Percentiles rank a stretch among this genome's conserved stretches.
These are phyloP conservation scores for Thaumatotibia leucotreta DNA, from an alignment of 1,140 invertebrate genomes.

Conservation along the genomic window DNA sequence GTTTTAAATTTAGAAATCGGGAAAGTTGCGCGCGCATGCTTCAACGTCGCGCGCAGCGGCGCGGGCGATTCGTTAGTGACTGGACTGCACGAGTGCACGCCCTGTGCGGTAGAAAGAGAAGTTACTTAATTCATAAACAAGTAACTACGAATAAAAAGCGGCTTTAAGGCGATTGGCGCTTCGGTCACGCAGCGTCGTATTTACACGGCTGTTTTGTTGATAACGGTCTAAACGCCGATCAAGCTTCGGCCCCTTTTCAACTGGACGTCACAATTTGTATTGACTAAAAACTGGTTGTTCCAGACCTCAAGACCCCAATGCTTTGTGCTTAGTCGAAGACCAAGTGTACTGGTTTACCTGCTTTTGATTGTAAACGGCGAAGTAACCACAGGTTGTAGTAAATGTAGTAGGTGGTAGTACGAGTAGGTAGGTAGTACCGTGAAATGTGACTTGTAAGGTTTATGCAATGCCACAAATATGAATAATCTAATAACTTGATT, in stretches of 20 bases:
- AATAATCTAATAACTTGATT: slow-evolving; percentile 33
- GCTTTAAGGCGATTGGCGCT: background rate
- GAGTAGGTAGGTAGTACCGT: slow-evolving; percentile 36
- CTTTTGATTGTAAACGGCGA: background rate
- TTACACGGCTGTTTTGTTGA: background rate
- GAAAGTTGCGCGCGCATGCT: slow-evolving; percentile 38
- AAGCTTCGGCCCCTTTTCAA: background rate
- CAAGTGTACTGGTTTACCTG: background rate
- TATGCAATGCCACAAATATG: slow-evolving; percentile 36
- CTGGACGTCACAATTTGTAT: background rate
- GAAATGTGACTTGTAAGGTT: slow-evolving; percentile 47
- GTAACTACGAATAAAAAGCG: background rate
- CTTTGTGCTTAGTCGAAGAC: background rate
- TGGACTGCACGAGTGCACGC: slow-evolving; percentile 19
- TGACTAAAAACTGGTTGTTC: background rate
- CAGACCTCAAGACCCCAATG: background rate
- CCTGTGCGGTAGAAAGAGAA: slow-evolving; percentile 46
- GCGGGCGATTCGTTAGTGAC: slow-evolving; percentile 41
- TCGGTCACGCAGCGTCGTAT: background rate
- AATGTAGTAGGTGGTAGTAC: too few species aligned
- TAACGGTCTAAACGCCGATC: background rate
- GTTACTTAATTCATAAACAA: background rate
- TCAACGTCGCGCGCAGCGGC: slow-evolving; percentile 26
- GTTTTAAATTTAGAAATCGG: slow-evolving; percentile 40
- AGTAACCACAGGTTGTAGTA: too few species aligned